Conservation (phyloP, 2,113 vertebrate genomes). For the Peromyscus californicus region DNA sequence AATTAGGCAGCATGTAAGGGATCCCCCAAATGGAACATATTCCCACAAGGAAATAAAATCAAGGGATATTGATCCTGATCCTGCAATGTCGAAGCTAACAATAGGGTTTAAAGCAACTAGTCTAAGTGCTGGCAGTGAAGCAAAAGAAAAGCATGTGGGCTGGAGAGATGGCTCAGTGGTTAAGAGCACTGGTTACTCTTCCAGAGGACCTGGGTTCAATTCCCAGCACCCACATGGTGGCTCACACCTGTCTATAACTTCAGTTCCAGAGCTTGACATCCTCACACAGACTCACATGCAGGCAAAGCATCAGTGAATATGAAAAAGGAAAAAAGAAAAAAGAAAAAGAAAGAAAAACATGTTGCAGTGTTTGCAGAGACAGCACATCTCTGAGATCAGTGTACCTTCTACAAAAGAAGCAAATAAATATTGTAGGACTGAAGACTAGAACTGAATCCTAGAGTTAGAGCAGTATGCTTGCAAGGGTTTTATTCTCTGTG, state of each 20-base stretch:
- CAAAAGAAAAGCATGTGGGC: not conserved
- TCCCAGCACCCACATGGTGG: no score
- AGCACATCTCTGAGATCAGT: not conserved
- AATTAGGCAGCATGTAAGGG: not conserved
- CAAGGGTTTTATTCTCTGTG: not conserved
- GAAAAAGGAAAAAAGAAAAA: not conserved
- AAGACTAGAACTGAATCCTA: not conserved
- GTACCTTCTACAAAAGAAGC: not conserved
- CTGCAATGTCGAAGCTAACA: not conserved
- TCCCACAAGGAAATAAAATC: not conserved
- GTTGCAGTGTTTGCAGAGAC: not conserved
- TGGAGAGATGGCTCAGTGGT: no score
- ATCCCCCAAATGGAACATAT: not conserved
- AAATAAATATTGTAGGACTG: constrained; percentile 32
- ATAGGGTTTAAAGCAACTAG: not conserved
- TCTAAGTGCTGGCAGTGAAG: not conserved
- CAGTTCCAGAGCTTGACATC: no score
- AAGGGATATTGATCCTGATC: not conserved
- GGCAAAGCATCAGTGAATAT: no score
- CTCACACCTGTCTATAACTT: no score
- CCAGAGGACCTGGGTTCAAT: no score
- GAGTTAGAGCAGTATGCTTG: not conserved
- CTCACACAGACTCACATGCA: no score
- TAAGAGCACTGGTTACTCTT: no score
- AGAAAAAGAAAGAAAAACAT: not conserved